A percentile compares a stretch with the other conserved stretches of the same genome.
Conservation (phyloP, 1,140 invertebrate species). For the Trypoxylus dichotomus region DNA sequence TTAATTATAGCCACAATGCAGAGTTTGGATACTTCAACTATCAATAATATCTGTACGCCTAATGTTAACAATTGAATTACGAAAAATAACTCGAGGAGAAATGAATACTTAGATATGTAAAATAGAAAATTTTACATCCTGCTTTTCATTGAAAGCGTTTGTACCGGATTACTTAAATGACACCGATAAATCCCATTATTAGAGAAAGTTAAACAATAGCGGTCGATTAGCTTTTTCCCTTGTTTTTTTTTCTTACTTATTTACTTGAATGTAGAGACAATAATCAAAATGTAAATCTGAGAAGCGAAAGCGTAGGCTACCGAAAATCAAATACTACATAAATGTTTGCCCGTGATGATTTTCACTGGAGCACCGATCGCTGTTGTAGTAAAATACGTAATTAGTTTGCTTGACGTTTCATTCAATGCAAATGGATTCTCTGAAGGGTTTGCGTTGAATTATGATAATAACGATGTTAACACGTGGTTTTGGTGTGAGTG, state of each 20-base stretch:
- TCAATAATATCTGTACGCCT: too few relatives aligned
- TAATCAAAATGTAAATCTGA: neutral
- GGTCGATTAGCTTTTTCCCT: neutral
- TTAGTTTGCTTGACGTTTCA: conserved; percentile 1
- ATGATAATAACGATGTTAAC: conserved; percentile 16
- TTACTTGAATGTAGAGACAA: neutral
- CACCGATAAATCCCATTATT: neutral
- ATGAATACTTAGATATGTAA: too few relatives aligned
- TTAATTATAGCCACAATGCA: too few relatives aligned
- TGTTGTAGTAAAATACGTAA: neutral
- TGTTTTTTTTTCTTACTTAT: neutral
- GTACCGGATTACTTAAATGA: neutral
- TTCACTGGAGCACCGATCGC: neutral
- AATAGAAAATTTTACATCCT: neutral
- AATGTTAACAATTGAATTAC: too few relatives aligned
- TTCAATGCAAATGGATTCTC: conserved; percentile 22
- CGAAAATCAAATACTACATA: conserved; percentile 7
- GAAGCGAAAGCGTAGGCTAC: conserved; percentile 8
- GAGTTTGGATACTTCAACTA: too few relatives aligned
- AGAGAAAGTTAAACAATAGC: conserved; percentile 5
- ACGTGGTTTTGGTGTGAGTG: neutral
- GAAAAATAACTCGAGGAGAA: too few relatives aligned
- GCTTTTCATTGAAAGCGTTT: neutral
- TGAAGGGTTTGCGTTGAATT: neutral
- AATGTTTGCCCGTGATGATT: neutral